phyloP scores from a whole-genome alignment of 2,113 vertebrate genomes.

The Typhlomys cinereus region DNA sequence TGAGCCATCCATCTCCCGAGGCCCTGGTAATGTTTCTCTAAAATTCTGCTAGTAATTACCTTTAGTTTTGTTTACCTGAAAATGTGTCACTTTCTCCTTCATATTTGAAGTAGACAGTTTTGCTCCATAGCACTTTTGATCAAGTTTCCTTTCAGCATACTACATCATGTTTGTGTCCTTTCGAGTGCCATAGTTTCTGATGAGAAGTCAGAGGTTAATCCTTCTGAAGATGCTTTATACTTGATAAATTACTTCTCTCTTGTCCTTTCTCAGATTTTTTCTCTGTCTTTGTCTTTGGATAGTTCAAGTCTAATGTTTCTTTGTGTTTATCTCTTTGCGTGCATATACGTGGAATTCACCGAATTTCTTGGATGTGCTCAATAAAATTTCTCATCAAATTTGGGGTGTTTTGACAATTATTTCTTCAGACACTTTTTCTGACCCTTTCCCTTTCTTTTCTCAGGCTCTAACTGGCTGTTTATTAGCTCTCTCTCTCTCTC shows the following conservation, averaged over 20 bases:
- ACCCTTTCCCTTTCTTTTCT: not conserved
- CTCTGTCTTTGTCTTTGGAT: not conserved
- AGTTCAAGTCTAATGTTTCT: not conserved
- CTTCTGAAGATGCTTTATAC: not conserved
- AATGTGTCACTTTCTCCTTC: constrained; percentile 26
- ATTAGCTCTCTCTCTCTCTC: too few species aligned
- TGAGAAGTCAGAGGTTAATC: not conserved
- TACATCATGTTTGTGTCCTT: not conserved
- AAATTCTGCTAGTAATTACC: too few species aligned
- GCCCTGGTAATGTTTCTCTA: too few species aligned
- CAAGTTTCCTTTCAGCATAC: not conserved
- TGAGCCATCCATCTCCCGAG: too few species aligned
- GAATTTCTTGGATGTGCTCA: not conserved
- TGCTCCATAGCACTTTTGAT: not conserved
- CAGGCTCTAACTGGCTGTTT: too few species aligned
- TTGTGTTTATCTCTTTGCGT: not conserved
- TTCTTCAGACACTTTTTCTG: constrained; percentile 27
- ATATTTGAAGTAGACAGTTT: not conserved
- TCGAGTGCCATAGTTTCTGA: not conserved
- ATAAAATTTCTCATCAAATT: constrained; percentile 33
- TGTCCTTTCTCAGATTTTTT: not conserved
- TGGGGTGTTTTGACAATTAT: not conserved
- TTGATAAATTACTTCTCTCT: not conserved
- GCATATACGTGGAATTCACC: not conserved
- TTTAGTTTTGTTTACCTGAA: constrained; percentile 41